Percentiles rank a stretch among this genome's conserved stretches.
Conservation (phyloP, 2,888 invertebrate genomes). For the Nasonia oneida region DNA sequence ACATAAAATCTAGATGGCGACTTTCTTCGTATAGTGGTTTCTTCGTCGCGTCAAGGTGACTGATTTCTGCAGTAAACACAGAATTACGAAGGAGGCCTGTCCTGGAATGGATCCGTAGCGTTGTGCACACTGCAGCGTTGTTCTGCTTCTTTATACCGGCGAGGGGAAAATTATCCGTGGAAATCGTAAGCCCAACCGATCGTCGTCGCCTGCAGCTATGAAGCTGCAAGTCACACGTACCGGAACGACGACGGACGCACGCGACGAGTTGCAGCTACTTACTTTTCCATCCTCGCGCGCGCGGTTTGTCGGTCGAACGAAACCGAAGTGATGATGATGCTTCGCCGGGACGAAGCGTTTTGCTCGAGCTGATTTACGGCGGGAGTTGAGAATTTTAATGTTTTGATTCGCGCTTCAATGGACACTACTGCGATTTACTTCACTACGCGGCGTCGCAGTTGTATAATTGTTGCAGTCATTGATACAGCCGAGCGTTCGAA, state of each 20-base stretch:
- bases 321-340: slow-evolving; percentile 69
- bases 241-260: slow-evolving; percentile 26
- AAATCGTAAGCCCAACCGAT: slow-evolving; percentile 28
- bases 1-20: neutral
- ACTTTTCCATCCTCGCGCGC: slow-evolving; percentile 30
- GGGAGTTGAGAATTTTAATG: slow-evolving; percentile 46
- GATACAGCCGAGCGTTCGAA: neutral
- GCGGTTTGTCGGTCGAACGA: slow-evolving; percentile 67
- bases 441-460: neutral
- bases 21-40: slow-evolving; percentile 37
- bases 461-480: neutral
- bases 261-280: slow-evolving; percentile 11
- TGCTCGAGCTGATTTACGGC: slow-evolving; percentile 25
- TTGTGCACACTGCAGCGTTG: neutral
- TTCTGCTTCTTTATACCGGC: neutral
- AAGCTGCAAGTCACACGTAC: neutral
- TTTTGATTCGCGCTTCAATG: slow-evolving; percentile 64
- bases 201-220: neutral
- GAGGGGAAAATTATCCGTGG: slow-evolving; percentile 21
- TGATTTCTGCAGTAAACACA: slow-evolving; percentile 41
- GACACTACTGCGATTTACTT: neutral
- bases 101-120: slow-evolving; percentile 1
- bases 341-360: too few relatives aligned
- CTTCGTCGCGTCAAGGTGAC: slow-evolving; percentile 10
- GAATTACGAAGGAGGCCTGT: slow-evolving; percentile 14